These are phyloP conservation scores for Agonopterix arenella DNA, from an alignment of 2,888 invertebrate species.

Conservation along the genomic window DNA sequence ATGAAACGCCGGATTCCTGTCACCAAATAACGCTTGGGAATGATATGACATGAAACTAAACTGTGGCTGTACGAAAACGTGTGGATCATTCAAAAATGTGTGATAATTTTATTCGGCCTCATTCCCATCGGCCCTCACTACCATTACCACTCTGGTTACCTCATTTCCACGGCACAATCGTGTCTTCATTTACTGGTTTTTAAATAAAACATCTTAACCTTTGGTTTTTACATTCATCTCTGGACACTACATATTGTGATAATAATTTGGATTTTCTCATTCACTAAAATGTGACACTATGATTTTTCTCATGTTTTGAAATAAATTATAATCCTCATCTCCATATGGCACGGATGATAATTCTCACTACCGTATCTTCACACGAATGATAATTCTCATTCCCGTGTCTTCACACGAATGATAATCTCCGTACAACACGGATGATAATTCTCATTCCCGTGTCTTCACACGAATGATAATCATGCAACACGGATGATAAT, in stretches of 20 bases:
- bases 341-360: neutral
- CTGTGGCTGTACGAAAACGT: neutral
- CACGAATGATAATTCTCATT: neutral
- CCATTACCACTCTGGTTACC: neutral
- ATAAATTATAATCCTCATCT: neutral
- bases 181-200: neutral
- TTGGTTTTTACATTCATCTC: too few relatives aligned
- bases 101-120: too few relatives aligned
- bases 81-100: neutral
- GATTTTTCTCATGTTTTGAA: neutral
- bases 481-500: neutral
- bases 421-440: too few relatives aligned
- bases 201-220: too few relatives aligned
- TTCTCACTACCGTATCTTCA: neutral
- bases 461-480: neutral
- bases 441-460: too few relatives aligned
- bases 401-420: neutral
- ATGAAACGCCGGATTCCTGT: constrained; percentile 1
- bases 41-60: constrained; percentile 14
- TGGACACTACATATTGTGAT: too few relatives aligned
- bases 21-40: constrained; percentile 24
- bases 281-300: neutral
- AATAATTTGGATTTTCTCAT: too few relatives aligned
- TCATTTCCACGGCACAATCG: neutral
- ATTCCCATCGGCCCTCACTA: neutral